These are phyloP conservation scores for Callaeas wilsoni DNA, from an alignment of 2,113 vertebrate genomes.

Conservation along the genomic window DNA sequence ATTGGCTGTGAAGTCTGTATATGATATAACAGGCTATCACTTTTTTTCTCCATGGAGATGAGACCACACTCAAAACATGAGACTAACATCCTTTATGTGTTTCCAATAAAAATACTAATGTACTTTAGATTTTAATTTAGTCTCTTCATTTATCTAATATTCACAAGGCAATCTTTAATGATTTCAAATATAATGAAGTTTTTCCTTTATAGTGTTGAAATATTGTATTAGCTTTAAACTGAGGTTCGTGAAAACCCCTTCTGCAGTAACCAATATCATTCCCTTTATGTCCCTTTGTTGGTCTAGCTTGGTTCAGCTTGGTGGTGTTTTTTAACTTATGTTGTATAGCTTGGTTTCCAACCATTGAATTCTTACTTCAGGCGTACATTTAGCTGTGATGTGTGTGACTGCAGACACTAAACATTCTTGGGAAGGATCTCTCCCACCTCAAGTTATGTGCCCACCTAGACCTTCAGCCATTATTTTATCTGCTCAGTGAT, in stretches of 20 bases:
- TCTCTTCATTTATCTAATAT: background rate
- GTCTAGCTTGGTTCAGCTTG: background rate
- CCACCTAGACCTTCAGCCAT: background rate
- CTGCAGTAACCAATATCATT: background rate
- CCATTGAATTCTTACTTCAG: background rate
- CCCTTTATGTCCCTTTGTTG: background rate
- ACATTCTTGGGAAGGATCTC: background rate
- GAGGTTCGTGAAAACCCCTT: background rate
- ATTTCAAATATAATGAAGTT: background rate
- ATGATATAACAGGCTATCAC: background rate
- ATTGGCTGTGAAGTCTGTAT: background rate
- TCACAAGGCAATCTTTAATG: background rate
- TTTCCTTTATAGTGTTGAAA: background rate
- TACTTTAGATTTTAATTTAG: background rate
- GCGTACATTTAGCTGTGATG: background rate
- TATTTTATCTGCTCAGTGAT: background rate
- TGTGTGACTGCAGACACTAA: background rate
- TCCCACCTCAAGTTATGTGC: background rate
- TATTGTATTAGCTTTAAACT: background rate
- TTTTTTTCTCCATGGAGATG: background rate
- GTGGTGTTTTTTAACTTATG: background rate
- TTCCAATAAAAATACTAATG: background rate
- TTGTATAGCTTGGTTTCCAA: background rate
- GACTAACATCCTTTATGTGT: background rate
- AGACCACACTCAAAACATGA: background rate